Conservation (phyloP, 2,113 vertebrate species). For the Colistium nudipinnis region DNA sequence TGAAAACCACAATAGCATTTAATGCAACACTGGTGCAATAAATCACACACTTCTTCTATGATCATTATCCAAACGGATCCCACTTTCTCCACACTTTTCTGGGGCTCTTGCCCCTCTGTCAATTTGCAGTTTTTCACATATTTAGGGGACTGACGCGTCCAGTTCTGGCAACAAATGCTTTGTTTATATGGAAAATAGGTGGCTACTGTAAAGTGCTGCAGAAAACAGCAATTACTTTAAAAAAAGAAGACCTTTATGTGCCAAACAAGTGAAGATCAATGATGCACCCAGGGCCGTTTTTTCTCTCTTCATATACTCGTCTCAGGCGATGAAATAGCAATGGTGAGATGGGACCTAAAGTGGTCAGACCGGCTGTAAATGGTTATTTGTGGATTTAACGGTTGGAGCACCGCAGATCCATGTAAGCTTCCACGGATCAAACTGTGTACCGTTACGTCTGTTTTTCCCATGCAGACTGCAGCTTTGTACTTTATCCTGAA, state of each 20-base stretch:
- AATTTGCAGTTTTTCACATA: not conserved
- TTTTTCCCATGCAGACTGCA: conserved; percentile 33
- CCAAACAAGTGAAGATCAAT: not conserved
- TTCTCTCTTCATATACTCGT: not conserved
- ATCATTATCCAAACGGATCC: not conserved
- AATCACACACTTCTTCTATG: conserved; percentile 31
- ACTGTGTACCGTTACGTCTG: not conserved
- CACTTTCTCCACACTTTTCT: not conserved
- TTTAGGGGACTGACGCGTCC: not conserved
- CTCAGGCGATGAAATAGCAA: not conserved
- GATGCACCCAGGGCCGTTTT: not conserved
- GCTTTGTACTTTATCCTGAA: conserved; percentile 35
- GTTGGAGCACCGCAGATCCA: not conserved
- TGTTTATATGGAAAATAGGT: not conserved
- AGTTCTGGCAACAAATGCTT: no score
- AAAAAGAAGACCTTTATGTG: not conserved
- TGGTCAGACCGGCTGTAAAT: not conserved
- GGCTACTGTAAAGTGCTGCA: not conserved
- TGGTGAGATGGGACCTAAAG: not conserved
- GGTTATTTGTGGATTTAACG: conserved; percentile 13
- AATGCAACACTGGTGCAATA: conserved; percentile 6
- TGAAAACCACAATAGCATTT: conserved; percentile 27
- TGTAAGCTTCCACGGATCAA: not conserved
- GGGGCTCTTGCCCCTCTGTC: not conserved
- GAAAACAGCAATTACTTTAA: not conserved